Evolutionary conservation across 2,888 invertebrate genomes (phyloP).

Genomic region (Ornithoptera priamus): DNA sequence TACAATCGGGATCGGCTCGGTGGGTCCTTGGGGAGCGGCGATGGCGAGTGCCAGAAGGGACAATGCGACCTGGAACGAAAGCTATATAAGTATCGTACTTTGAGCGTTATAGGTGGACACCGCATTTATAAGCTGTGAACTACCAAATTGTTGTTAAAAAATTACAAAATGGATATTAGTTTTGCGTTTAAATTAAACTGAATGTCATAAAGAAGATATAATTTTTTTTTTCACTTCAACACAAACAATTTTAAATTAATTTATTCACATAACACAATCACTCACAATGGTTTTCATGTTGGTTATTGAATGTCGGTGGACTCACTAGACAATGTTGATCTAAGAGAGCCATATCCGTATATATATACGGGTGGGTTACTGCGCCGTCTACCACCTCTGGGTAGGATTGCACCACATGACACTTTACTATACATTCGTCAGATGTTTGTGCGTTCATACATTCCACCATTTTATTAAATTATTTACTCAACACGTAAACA

Average conservation of each 20-base stretch:
- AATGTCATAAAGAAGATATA: neutral
- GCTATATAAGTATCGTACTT: neutral
- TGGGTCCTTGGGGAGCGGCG: slow-evolving; percentile 62
- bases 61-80: slow-evolving; percentile 59
- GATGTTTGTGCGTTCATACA: slow-evolving; percentile 58
- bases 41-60: slow-evolving; percentile 59
- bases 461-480: slow-evolving; percentile 10
- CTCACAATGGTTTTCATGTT: slow-evolving; percentile 77
- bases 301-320: slow-evolving; percentile 64
- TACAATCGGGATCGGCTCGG: slow-evolving; percentile 74
- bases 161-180: neutral
- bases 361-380: slow-evolving; percentile 63
- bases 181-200: neutral
- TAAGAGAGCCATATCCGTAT: slow-evolving; percentile 69
- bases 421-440: slow-evolving; percentile 67
- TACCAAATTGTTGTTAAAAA: neutral
- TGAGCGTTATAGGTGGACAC: neutral
- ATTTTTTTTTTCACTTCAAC: slow-evolving; percentile 7
- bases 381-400: slow-evolving; percentile 68
- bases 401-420: slow-evolving; percentile 67
- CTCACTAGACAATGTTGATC: slow-evolving; percentile 74
- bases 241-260: slow-evolving; percentile 31
- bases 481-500: too few relatives aligned
- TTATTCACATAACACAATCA: slow-evolving; percentile 52
- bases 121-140: neutral